A percentile compares a stretch with the other conserved stretches of the same genome.
Conservation (phyloP, 2,888 invertebrate species). For the Rhagium mordax region DNA sequence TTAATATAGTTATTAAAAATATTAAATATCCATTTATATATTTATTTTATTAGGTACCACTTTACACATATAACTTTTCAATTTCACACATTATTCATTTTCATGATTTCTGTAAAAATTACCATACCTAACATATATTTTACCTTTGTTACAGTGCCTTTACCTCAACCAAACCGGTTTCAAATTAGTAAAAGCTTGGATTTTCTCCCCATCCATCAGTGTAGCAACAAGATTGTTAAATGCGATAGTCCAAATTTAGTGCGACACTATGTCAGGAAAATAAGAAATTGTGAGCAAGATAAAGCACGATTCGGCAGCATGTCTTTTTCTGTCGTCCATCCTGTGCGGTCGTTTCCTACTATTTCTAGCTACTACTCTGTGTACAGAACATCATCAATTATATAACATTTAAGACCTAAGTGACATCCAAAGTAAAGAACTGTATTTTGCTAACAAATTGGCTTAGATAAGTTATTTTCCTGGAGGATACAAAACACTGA, state of each 20-base stretch:
- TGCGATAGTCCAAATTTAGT: slow-evolving; percentile 55
- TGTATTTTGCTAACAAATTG: slow-evolving; percentile 7
- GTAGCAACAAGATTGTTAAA: slow-evolving; percentile 50
- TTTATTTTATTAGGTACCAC: too few species aligned
- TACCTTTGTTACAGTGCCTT: too few species aligned
- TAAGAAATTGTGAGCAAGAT: slow-evolving; percentile 59
- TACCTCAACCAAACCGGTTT: neutral
- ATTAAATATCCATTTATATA: too few species aligned
- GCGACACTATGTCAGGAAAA: slow-evolving; percentile 55
- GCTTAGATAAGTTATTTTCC: neutral
- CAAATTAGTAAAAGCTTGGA: neutral
- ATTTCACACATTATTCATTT: too few species aligned
- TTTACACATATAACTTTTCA: too few species aligned
- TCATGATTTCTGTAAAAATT: too few species aligned
- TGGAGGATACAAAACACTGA: neutral
- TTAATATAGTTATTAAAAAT: too few species aligned
- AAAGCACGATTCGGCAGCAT: slow-evolving; percentile 55
- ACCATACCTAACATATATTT: too few species aligned
- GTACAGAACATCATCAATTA: slow-evolving; percentile 18
- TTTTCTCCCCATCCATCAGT: slow-evolving; percentile 48
- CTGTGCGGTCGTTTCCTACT: slow-evolving; percentile 1
- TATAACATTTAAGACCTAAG: slow-evolving; percentile 7
- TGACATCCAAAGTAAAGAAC: slow-evolving; percentile 5
- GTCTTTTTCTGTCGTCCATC: slow-evolving; percentile 51
- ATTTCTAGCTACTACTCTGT: neutral